A percentile compares a stretch with the other conserved stretches of the same genome.
These are phyloP conservation scores for Muscicapa adusta DNA, from an alignment of 2,113 vertebrate genomes.

Conservation along the genomic window DNA sequence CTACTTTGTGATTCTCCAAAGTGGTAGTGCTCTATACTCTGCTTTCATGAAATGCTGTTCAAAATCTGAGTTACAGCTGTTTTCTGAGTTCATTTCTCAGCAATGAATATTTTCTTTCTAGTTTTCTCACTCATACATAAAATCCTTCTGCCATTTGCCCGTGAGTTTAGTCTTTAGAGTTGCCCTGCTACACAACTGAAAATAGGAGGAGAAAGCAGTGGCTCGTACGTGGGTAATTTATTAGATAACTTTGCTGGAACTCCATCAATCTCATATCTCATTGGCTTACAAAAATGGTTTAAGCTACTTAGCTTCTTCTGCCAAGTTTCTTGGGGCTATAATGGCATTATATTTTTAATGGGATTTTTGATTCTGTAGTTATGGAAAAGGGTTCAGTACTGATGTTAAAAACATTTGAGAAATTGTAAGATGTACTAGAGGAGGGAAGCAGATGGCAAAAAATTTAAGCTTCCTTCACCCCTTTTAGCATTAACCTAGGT, in stretches of 20 bases:
- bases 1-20: neutral
- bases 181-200: neutral
- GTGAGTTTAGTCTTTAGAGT: neutral
- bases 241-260: neutral
- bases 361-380: neutral
- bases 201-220: neutral
- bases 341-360: neutral
- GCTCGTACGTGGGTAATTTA: neutral
- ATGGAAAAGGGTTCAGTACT: neutral
- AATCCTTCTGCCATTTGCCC: neutral
- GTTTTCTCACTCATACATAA: neutral
- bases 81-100: neutral
- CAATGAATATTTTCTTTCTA: neutral
- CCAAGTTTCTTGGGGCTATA: neutral
- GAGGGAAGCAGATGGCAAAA: neutral
- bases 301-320: neutral
- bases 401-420: neutral
- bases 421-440: neutral
- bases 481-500: neutral
- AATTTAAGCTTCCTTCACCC: neutral
- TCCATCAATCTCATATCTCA: neutral
- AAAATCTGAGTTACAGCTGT: neutral
- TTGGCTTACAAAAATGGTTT: conserved; percentile 1
- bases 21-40: neutral
- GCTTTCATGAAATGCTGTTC: neutral